Evolutionary conservation across 2,113 vertebrate species (phyloP).

Genomic region (Passer domesticus): DNA sequence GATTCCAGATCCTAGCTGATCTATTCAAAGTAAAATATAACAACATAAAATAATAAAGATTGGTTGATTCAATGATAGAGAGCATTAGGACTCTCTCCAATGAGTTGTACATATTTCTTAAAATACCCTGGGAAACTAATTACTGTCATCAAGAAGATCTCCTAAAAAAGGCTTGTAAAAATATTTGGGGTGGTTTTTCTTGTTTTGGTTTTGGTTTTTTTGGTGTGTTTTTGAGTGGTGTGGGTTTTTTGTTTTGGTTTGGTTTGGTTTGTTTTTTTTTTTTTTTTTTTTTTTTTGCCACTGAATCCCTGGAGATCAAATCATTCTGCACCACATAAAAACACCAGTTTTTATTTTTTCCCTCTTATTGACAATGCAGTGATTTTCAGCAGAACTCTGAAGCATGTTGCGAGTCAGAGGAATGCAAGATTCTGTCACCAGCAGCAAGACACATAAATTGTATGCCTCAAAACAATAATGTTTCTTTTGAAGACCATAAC

Average conservation of each 20-base stretch:
- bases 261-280: neutral
- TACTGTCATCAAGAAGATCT: neutral
- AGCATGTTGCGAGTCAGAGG: neutral
- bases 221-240: too few relatives aligned
- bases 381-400: constrained; percentile 1
- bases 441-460: neutral
- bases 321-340: neutral
- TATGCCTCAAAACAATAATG: neutral
- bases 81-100: neutral
- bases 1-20: neutral
- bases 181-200: neutral
- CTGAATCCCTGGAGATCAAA: neutral
- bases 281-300: neutral
- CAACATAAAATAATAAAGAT: neutral
- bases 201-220: neutral
- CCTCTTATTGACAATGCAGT: neutral
- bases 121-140: neutral
- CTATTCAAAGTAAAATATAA: neutral
- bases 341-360: neutral
- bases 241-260: neutral
- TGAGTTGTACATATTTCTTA: neutral
- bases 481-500: neutral
- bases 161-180: neutral
- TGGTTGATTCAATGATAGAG: neutral
- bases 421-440: neutral